Evolutionary conservation across 2,113 vertebrate genomes (phyloP), one percentile per base, ranked within the genome.

Genomic region (Periophthalmodon schlosseri): DNA sequence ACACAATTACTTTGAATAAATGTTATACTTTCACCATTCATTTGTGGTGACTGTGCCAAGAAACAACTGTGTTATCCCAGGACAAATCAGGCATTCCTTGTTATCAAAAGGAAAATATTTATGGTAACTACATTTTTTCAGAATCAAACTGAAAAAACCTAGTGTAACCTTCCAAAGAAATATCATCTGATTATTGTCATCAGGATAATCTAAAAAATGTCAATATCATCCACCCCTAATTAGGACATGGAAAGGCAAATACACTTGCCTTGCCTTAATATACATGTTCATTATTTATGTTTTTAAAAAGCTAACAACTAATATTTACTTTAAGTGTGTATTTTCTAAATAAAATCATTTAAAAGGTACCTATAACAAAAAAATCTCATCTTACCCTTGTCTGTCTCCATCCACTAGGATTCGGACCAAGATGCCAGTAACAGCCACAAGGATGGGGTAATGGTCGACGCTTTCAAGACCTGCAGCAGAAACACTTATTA

Each of bases 401-500:
- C 87, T 84, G 18, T 96, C 91, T 64, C 95, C 94, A 12, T 97
- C 96, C 79, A 98, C 96, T 75, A 99, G 93, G 58, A 99, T 91
- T 18, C 90, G 95, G 33, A 99, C 96, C 84, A 99, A 92, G 87
- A 99, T 99, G 64, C 98, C 98, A 0, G 97, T 99, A 57, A 99
- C 97, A 0, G 97, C 97, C 76, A 99, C 98, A 11, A 99, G 94
- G 86, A 99, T 98, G 28, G 98, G 98, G 82, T 99, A 99, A 83
- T 99, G 98, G 91, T 99, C 98, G 69, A 99, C 98, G 0, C 96
- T 99, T 84, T 99, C 98, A 86, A 99, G 92, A 57, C 97, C 98
- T 99, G 14, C 0, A 56, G 11, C 47, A 4, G 34, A 85, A 6
- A 72, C 24, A 82, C 36, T 64, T 64, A 65, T 65, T 65, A 65